Percentiles rank a stretch among this genome's conserved stretches.
phyloP scores from a whole-genome alignment of 2,797 vertebrate species.

The Cossypha dichroa region DNA sequence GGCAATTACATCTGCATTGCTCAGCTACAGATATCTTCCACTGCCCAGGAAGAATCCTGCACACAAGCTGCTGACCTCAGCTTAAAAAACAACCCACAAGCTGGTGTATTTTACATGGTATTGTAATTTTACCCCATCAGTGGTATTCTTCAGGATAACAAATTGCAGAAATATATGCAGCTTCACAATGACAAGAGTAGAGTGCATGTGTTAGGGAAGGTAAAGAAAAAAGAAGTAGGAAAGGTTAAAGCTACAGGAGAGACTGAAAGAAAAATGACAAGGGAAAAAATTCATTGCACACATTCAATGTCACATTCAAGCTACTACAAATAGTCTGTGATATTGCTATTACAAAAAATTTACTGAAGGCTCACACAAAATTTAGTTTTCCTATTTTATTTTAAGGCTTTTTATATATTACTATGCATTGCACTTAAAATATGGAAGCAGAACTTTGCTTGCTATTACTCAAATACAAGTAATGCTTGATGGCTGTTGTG shows the following conservation, averaged over 20 bases:
- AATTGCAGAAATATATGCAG: neutral
- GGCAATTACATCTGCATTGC: neutral
- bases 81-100: neutral
- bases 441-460: slow-evolving; percentile 17
- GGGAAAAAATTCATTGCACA: neutral
- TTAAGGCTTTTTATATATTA: neutral
- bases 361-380: slow-evolving; percentile 33
- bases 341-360: slow-evolving; percentile 2
- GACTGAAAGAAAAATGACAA: neutral
- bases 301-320: neutral
- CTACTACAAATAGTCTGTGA: slow-evolving; percentile 12
- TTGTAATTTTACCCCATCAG: neutral
- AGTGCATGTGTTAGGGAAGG: neutral
- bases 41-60: neutral
- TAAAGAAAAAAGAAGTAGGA: neutral
- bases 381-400: slow-evolving; percentile 33
- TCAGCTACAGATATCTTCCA: neutral
- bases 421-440: neutral
- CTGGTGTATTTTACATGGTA: neutral
- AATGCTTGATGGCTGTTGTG: neutral
- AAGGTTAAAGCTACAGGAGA: neutral
- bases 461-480: slow-evolving; percentile 30
- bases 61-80: neutral
- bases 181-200: neutral
- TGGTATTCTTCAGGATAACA: neutral